phyloP scores from a whole-genome alignment of 2,113 vertebrate species.

The Butorides virescens region DNA sequence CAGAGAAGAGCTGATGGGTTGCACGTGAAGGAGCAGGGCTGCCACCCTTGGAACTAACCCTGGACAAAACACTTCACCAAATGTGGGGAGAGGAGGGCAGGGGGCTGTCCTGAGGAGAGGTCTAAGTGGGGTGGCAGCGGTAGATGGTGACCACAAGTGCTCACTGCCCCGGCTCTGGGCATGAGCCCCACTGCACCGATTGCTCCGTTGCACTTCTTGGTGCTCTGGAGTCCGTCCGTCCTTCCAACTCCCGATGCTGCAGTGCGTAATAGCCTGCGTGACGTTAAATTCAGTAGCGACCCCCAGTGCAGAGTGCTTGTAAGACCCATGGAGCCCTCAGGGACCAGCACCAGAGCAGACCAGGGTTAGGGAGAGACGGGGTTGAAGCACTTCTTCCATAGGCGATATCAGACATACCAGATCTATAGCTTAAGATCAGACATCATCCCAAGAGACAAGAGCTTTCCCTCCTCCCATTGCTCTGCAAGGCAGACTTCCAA shows the following conservation, averaged over 20 bases:
- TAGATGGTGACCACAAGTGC: not conserved
- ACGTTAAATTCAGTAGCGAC: not conserved
- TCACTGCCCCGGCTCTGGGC: not conserved
- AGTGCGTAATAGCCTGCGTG: not conserved
- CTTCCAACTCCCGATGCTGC: not conserved
- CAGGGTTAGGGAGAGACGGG: not conserved
- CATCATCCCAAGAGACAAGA: not conserved
- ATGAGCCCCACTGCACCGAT: not conserved
- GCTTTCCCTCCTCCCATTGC: not conserved
- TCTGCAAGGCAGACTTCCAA: not conserved
- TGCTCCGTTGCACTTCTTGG: not conserved
- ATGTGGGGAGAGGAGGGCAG: rapidly evolving
- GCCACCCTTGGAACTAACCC: not conserved
- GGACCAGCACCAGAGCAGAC: not conserved
- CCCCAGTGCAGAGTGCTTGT: not conserved
- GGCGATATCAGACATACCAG: not conserved
- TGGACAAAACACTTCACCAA: not conserved
- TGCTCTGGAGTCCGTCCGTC: not conserved
- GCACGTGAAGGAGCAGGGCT: not conserved
- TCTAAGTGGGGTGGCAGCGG: not conserved
- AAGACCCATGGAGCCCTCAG: not conserved
- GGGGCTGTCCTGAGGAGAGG: not conserved
- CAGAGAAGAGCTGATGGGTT: not conserved
- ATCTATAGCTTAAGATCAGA: not conserved
- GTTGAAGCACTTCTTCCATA: not conserved